Base-by-base conservation (phyloP, 2,113 vertebrate genomes). In the Hydrolagus affinis region DNA sequence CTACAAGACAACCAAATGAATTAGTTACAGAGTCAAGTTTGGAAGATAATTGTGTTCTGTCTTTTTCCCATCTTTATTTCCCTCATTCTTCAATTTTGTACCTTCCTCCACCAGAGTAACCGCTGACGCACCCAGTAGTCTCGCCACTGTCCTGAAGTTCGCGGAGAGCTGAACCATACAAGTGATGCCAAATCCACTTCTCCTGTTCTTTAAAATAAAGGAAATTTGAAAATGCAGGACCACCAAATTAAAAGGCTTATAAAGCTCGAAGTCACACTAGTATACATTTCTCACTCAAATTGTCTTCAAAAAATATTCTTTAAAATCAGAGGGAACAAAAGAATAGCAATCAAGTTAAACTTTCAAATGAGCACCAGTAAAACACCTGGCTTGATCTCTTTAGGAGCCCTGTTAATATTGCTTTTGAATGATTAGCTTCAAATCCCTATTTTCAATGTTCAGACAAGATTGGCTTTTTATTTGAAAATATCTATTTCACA, bases 21-120 rank as follows among this genome's bases (percentile, higher is more conserved):
- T 44, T 11, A 64, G 11, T 80, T 21, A 77, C 19, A 83, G 25
- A 66, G 66, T 30, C 25, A 64, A 80, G 64, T 23, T 21, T 75
- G 73, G 32, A 21, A 77, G 75, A 59, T 23, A 59, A 66, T 30
- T 3, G 7, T 32, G 17, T 8, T 14, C 66, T 8, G 4, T 66
- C 15, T 9, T 25, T 83, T 66, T 28, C 17, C 15, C 6, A 23
- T 64, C 21, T 44, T 44, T 44, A 44, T 44, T 44, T 44, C 44
- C 44, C 44, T 44, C 44, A 6, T 44, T 44, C 44, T 44, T 44
- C 44, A 44, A 44, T 44, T 44, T 44, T 44, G 44, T 91, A 99
- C 98, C 93, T 97, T 98, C 90, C 94, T 95, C 98, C 98, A 99
- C 97, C 98, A 99, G 23, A 93, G 94, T 0, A 99, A 94, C 72